Evolutionary conservation across 1,140 invertebrate species (phyloP), one percentile per base, ranked within the genome.

Genomic region (Akabosia matsudoensis): DNA sequence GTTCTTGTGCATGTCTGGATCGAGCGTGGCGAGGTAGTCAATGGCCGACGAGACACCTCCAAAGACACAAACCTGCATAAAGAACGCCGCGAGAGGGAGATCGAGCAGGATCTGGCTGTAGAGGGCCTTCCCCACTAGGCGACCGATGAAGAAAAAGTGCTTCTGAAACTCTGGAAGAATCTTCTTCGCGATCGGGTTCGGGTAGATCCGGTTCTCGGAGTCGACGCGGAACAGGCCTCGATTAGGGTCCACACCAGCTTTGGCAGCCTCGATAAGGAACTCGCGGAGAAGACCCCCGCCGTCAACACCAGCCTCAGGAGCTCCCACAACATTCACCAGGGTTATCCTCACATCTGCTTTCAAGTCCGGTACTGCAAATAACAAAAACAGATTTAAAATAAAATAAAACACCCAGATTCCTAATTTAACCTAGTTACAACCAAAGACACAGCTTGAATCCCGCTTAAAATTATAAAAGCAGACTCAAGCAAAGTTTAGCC

Each of bases 161-260:
- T 92, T 90, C 0, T 90, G 88, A 84, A 91, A 97, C 83, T 97
- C 91, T 4, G 92, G 90, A 24, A 94, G 89, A 0, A 98, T 84
- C 24, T 94, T 84, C 77, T 92, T 88, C 13, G 96, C 94, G 52
- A 92, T 92, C 0, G 97, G 97, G 86, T 98, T 99, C 0, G 97
- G 97, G 85, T 98, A 99, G 13, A 99, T 84, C 84, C 94, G 90
- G 83, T 97, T 95, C 82, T 98, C 95, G 78, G 91, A 91, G 0
- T 96, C 98, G 18, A 96, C 87, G 72, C 92, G 85, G 84, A 99
- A 99, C 82, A 98, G 93, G 0, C 97, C 97, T 52, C 96, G 88
- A 84, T 98, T 98, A 0, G 97, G 97, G 87, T 99, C 96, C 84
- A 98, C 98, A 0, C 94, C 93, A 0, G 96, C 97, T 85, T 96